A percentile compares a stretch with the other conserved stretches of the same genome.
phyloP scores from a whole-genome alignment of 2,797 vertebrate genomes.

The Parambassis ranga region DNA sequence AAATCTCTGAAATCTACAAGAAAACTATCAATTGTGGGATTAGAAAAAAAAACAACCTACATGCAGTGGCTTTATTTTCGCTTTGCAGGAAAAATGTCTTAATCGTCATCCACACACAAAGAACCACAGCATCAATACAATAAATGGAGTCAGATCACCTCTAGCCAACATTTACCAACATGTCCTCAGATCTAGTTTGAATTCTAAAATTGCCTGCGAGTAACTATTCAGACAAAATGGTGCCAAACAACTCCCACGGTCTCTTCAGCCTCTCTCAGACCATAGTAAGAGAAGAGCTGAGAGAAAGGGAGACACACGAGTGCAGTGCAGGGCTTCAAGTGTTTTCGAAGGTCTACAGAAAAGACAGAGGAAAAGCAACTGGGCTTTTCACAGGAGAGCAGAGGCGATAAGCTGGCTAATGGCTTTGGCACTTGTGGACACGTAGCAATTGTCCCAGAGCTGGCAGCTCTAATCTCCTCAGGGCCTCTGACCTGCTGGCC shows the following conservation, averaged over 20 bases:
- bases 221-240: conserved; percentile 9
- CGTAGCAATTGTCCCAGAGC: conserved; percentile 17
- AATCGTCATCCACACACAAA: no score
- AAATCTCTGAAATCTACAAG: no score
- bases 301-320: neutral
- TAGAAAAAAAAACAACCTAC: no score
- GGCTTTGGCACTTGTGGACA: conserved; percentile 29
- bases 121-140: conserved; percentile 22
- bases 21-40: no score
- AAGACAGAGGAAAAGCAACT: conserved; percentile 9
- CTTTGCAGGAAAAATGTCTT: no score
- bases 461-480: conserved; percentile 23
- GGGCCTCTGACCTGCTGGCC: conserved; percentile 5
- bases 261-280: neutral
- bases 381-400: conserved; percentile 51
- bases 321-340: neutral
- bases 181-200: neutral
- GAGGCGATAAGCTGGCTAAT: conserved; percentile 49
- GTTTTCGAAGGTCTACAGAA: conserved; percentile 15
- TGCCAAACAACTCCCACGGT: conserved; percentile 21
- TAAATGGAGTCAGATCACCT: conserved; percentile 15
- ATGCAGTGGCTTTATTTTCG: no score
- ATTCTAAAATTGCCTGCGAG: neutral
- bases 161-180: neutral
- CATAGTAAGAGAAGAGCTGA: neutral